Evolutionary conservation across 2,113 vertebrate species (phyloP).

Genomic region (Elephas maximus): DNA sequence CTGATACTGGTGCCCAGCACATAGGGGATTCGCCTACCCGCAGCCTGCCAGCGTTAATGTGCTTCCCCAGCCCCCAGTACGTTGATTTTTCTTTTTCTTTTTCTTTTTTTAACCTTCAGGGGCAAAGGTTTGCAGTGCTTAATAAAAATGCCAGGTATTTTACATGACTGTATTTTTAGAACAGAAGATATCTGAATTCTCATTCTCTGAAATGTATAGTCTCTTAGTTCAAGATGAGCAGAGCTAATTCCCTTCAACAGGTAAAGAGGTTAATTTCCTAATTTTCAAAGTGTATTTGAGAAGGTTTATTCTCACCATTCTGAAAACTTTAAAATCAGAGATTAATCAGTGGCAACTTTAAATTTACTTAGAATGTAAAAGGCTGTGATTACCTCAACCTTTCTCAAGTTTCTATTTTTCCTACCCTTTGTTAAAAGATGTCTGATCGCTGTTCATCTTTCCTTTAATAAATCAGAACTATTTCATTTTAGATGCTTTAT

Average conservation of each 20-base stretch:
- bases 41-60: not conserved
- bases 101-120: not conserved
- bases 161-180: not conserved
- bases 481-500: constrained; percentile 60
- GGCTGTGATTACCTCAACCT: not conserved
- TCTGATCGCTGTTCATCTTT: not conserved
- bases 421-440: constrained; percentile 17
- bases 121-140: not conserved
- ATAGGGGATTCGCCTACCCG: not conserved
- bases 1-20: not conserved
- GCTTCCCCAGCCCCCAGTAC: too few relatives aligned
- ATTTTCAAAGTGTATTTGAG: constrained; percentile 27
- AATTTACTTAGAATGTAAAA: constrained; percentile 36
- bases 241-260: not conserved
- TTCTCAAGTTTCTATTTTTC: constrained; percentile 32
- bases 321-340: not conserved
- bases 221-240: constrained; percentile 17
- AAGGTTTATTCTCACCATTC: not conserved
- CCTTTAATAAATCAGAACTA: constrained; percentile 54
- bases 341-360: not conserved
- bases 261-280: constrained; percentile 10
- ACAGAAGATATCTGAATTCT: not conserved
- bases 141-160: not conserved
- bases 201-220: not conserved
- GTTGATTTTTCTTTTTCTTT: not conserved